A percentile compares a stretch with the other conserved stretches of the same genome.
Conservation (phyloP, 2,888 invertebrate species). For the Dynastes hyllus region DNA sequence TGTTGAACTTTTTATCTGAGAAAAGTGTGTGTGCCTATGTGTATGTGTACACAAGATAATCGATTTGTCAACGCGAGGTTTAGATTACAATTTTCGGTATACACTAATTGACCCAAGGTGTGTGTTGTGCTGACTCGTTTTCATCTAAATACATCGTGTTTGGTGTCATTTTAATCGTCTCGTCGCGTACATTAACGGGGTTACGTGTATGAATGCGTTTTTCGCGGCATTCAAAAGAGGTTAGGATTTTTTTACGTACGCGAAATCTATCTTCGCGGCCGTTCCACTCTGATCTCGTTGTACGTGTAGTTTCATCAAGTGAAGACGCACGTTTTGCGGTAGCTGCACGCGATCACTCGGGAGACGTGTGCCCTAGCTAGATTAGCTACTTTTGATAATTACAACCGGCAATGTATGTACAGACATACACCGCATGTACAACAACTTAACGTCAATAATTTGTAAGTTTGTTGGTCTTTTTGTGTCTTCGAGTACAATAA, state of each 20-base stretch:
- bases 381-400: constrained; percentile 65
- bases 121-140: constrained; percentile 63
- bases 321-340: constrained; percentile 61
- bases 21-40: constrained; percentile 62
- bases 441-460: constrained; percentile 17
- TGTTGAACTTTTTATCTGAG: constrained; percentile 59
- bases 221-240: constrained; percentile 55
- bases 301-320: constrained; percentile 58
- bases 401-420: constrained; percentile 56
- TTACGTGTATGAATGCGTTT: constrained; percentile 52
- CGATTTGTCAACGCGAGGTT: constrained; percentile 74
- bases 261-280: constrained; percentile 57
- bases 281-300: constrained; percentile 61
- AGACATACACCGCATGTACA: constrained; percentile 38
- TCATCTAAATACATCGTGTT: constrained; percentile 66
- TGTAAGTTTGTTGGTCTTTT: not conserved
- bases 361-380: constrained; percentile 63
- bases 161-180: constrained; percentile 68
- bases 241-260: constrained; percentile 52
- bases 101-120: constrained; percentile 74
- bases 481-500: not conserved
- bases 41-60: constrained; percentile 71
- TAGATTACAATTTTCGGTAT: constrained; percentile 73
- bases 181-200: constrained; percentile 54
- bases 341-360: constrained; percentile 58